Base-by-base conservation (phyloP, 2,113 vertebrate species). In the Puffinus mauretanicus region DNA sequence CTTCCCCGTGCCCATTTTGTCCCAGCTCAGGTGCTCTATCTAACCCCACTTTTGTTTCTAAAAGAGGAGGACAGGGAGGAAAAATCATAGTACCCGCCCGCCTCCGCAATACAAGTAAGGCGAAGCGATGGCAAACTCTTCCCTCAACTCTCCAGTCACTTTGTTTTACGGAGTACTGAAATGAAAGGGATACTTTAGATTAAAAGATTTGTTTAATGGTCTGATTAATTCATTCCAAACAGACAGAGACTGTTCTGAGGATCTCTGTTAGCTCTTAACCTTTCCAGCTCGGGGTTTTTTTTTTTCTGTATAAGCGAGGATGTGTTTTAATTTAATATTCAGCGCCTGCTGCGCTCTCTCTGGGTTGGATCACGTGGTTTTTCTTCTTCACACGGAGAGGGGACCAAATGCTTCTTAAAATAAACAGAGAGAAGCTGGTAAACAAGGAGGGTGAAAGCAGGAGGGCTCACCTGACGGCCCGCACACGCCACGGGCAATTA, bases 161-260 rank as follows among this genome's bases (percentile, higher is more conserved):
- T 97, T 98, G 95, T 97, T 98, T 98, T 96, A 97, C 88, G 34
- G 93, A 94, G 88, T 72, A 88, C 64, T 81, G 86, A 98, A 98
- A 98, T 98, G 97, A 98, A 98, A 98, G 96, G 95, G 97, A 97
- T 97, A 96, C 96, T 98, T 98, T 90, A 98, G 97, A 98, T 98
- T 95, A 98, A 97, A 98, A 98, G 98, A 98, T 97, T 95, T 98
- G 95, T 96, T 98, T 98, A 98, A 98, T 97, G 96, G 97, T 95
- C 97, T 97, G 97, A 98, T 98, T 98, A 98, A 98, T 98, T 98
- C 97, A 98, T 97, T 97, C 96, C 97, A 98, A 96, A 98, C 95
- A 98, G 96, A 97, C 93, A 79, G 72, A 97, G 94, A 92, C 65
- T 97, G 91, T 94, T 97, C 96, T 95, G 81, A 85, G 92, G 89